Conservation (phyloP, 2,797 vertebrate genomes). For the Sus cebifrons region DNA sequence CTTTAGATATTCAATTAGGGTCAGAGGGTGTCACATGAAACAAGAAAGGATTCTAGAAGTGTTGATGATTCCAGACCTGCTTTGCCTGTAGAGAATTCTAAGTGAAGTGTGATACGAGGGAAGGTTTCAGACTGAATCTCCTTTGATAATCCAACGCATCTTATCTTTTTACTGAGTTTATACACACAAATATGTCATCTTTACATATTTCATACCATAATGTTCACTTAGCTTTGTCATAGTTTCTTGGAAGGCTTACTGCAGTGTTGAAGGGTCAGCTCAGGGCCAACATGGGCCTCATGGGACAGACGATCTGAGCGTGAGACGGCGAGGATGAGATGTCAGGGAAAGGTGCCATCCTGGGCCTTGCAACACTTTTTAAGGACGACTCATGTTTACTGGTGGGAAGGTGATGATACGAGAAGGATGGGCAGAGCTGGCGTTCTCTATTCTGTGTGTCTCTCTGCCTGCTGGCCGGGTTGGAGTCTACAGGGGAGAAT, state of each 20-base stretch:
- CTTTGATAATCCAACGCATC: not conserved
- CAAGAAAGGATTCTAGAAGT: not conserved
- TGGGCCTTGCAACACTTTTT: no score
- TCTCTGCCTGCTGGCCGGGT: not conserved
- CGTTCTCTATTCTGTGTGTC: accelerated
- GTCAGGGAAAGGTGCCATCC: not conserved
- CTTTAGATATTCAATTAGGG: no score
- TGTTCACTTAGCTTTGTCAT: not conserved
- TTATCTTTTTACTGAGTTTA: not conserved
- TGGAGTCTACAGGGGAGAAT: no score
- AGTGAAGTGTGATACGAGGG: not conserved
- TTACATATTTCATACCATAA: not conserved
- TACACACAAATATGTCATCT: not conserved
- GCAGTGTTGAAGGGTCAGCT: accelerated
- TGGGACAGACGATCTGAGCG: not conserved
- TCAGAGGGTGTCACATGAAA: no score
- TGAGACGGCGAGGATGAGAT: no score
- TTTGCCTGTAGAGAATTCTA: not conserved
- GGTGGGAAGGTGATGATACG: accelerated
- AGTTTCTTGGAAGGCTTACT: not conserved
- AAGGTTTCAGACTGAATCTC: not conserved
- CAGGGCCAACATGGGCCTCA: not conserved
- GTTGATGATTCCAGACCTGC: no score
- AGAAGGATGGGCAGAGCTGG: not conserved
- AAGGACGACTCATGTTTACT: no score